Evolutionary conservation across 2,888 invertebrate species (phyloP), one percentile per base, ranked within the genome.

Genomic region (Anorthoa munda): DNA sequence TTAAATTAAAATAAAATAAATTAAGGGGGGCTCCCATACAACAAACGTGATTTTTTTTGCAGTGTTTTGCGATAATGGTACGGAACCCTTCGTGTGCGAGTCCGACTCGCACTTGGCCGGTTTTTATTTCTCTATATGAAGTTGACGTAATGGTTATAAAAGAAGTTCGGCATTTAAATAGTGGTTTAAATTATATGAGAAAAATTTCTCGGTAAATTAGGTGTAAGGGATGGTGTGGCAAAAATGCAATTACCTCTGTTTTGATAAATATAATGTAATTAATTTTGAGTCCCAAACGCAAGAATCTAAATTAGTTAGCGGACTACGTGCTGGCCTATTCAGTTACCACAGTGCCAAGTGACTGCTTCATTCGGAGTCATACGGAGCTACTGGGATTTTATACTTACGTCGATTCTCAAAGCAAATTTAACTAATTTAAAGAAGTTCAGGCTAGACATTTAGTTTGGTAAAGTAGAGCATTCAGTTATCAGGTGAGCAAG

Each of bases 151-250:
- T 39, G 39, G 39, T 39, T 39, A 39, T 39, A 39, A 39, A 39
- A 39, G 39, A 39, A 9, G 39, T 9, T 9, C 39, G 39, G 39
- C 7, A 39, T 39, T 39, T 39, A 39, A 13, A n/a, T 59, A n/a
- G 2, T 1, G 31, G 18, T 56, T 15, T 17, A n/a, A 39, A 21
- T 39, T 7, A 1, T 11, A n/a, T 12, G 12, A 12, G 2, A 61
- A 61, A 9, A 5, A 46, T 46, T 48, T 48, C 17, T 3, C 9
- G 26, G 15, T 26, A 26, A 23, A 58, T 26, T 23, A 18, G 50
- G 56, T 74, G 71, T 58, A 70, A 74, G 56, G 26, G 56, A 78
- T 9, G 45, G 70, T 74, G 56, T 77, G 45, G 5, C 45, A 18
- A 56, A 66, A 66, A 12, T 23, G 21, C 7, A 60, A 1, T 18